These are phyloP conservation scores for Perizoma flavofasciatum DNA, from an alignment of 2,888 invertebrate genomes.

Conservation along the genomic window DNA sequence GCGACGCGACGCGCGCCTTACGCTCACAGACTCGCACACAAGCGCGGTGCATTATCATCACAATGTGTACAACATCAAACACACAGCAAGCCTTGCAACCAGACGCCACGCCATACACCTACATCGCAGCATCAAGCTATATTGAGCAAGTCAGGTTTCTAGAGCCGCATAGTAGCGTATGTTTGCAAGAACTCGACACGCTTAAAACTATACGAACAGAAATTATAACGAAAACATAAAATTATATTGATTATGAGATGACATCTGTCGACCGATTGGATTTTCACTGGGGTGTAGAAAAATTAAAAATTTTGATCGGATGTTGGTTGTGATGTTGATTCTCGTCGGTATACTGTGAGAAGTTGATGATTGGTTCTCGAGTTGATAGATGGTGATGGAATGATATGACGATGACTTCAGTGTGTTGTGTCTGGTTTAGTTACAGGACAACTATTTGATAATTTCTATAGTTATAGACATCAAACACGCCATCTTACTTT, in stretches of 20 bases:
- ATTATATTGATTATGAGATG: slow-evolving; percentile 72
- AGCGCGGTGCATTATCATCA: slow-evolving; percentile 69
- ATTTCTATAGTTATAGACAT: slow-evolving; percentile 33
- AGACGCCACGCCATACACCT: slow-evolving; percentile 38
- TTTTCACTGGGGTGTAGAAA: slow-evolving; percentile 51
- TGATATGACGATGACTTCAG: slow-evolving; percentile 62
- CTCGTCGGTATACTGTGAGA: slow-evolving; percentile 13
- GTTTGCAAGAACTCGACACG: slow-evolving; percentile 62
- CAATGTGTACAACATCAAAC: slow-evolving; percentile 78
- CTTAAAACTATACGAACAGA: slow-evolving; percentile 71
- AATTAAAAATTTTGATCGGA: slow-evolving; percentile 46
- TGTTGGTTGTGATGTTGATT: slow-evolving; percentile 37
- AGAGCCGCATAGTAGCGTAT: slow-evolving; percentile 48
- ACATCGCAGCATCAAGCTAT: slow-evolving; percentile 2
- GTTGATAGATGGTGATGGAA: slow-evolving; percentile 50
- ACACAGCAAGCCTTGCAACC: slow-evolving; percentile 59
- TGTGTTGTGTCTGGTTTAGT: slow-evolving; percentile 73
- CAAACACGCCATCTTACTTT: slow-evolving; percentile 26
- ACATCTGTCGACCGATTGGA: slow-evolving; percentile 55
- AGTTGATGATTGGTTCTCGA: slow-evolving; percentile 40
- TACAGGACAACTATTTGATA: slow-evolving; percentile 42
- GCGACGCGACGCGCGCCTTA: slow-evolving; percentile 40
- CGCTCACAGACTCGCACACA: slow-evolving; percentile 52
- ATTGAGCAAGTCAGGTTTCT: neutral
- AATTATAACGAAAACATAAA: slow-evolving; percentile 67